A percentile compares a stretch with the other conserved stretches of the same genome.
phyloP scores from a whole-genome alignment of 2,113 vertebrate species.

The Petrocephalus microphthalmus region DNA sequence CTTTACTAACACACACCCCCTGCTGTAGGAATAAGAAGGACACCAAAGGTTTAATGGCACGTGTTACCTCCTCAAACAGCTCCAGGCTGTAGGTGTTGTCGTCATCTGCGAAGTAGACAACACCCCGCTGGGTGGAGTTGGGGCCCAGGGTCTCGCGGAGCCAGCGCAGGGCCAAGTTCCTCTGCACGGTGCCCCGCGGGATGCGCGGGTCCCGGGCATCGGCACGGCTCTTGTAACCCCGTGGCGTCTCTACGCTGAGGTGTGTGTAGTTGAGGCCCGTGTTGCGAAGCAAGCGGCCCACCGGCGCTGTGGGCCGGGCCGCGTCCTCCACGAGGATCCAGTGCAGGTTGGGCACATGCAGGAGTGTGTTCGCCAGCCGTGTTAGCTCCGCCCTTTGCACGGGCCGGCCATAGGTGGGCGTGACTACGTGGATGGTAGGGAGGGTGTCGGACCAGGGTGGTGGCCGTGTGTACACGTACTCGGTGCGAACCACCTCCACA shows the following conservation, averaged over 20 bases:
- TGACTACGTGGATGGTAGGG: constrained; percentile 73
- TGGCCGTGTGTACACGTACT: constrained; percentile 64
- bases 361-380: constrained; percentile 82
- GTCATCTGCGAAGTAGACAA: constrained; percentile 93
- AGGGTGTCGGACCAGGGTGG: constrained; percentile 68
- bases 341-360: constrained; percentile 82
- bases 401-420: constrained; percentile 75
- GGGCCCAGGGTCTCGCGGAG: constrained; percentile 66
- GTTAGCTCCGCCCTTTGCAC: constrained; percentile 94
- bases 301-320: constrained; percentile 63
- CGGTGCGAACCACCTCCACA: constrained; percentile 75
- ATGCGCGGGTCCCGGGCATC: constrained; percentile 44
- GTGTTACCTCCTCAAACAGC: constrained; percentile 88
- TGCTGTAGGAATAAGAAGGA: not conserved
- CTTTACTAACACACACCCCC: not conserved
- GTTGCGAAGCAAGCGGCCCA: constrained; percentile 71
- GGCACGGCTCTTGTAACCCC: constrained; percentile 63
- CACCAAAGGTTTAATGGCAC: not conserved
- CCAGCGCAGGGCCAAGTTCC: constrained; percentile 85
- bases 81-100: constrained; percentile 93
- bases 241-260: constrained; percentile 74
- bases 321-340: constrained; percentile 92
- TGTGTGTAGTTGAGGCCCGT: constrained; percentile 84
- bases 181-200: constrained; percentile 82
- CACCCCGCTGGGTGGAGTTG: constrained; percentile 59